Conservation (phyloP, 2,113 vertebrate species). For the Phalacrocorax aristotelis region DNA sequence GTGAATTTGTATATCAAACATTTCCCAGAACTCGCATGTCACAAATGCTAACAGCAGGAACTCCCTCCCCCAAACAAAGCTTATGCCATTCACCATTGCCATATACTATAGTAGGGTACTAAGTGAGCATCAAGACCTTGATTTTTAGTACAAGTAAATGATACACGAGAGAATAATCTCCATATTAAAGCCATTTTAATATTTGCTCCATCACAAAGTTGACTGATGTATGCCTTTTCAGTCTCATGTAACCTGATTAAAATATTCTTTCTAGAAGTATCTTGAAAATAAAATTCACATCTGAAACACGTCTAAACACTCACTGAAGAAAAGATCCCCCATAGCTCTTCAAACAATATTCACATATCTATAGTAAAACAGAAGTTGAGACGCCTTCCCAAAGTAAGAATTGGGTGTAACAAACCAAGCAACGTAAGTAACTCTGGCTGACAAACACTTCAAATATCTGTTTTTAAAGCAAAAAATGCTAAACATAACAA, state of each 20-base stretch:
- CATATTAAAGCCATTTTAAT: conserved; percentile 8
- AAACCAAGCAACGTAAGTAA: neutral
- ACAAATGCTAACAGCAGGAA: neutral
- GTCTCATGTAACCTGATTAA: neutral
- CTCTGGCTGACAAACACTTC: neutral
- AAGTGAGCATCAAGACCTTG: neutral
- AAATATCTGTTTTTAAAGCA: neutral
- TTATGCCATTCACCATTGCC: neutral
- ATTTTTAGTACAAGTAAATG: neutral
- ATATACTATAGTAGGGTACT: neutral
- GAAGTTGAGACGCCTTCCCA: neutral
- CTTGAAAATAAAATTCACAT: neutral
- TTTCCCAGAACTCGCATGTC: neutral
- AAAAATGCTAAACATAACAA: neutral
- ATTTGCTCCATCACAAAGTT: neutral
- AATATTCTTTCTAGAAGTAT: neutral
- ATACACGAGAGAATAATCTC: neutral
- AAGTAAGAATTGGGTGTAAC: neutral
- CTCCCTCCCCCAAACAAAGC: neutral
- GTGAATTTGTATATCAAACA: neutral
- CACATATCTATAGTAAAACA: neutral
- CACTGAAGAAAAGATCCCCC: neutral
- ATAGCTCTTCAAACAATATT: neutral
- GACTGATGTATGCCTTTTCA: neutral
- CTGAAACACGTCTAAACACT: neutral